These are phyloP conservation scores for Encarsia formosa DNA, from an alignment of 2,888 invertebrate genomes.

Conservation along the genomic window DNA sequence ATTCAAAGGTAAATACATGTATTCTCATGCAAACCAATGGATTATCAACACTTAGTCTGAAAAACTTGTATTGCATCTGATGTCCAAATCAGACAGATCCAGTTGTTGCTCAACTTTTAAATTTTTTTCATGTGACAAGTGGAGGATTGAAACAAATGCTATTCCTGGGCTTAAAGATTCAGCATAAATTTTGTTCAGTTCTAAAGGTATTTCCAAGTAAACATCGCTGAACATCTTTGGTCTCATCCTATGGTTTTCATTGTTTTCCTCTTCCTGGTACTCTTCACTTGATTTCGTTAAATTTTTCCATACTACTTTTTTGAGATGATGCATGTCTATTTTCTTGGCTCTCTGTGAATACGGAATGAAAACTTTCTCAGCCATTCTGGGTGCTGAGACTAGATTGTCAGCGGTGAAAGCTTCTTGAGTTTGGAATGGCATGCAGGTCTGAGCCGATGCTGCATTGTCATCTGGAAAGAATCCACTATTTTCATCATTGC, in stretches of 20 bases:
- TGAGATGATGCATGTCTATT: constrained; percentile 80
- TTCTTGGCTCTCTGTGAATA: constrained; percentile 82
- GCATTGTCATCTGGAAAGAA: too few relatives aligned
- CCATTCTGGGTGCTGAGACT: constrained; percentile 65
- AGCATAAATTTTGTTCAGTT: constrained; percentile 60
- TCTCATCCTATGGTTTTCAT: constrained; percentile 31
- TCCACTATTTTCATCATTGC: constrained; percentile 42
- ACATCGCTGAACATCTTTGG: constrained; percentile 53
- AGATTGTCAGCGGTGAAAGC: constrained; percentile 57
- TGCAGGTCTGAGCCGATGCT: constrained; percentile 36
- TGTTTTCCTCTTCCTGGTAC: constrained; percentile 39
- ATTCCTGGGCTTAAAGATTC: constrained; percentile 74
- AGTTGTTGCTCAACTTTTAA: constrained; percentile 43
- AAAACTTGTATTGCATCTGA: too few relatives aligned
- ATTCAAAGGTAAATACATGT: too few relatives aligned
- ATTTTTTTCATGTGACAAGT: constrained; percentile 78
- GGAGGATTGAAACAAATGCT: constrained; percentile 75
- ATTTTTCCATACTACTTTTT: constrained; percentile 69
- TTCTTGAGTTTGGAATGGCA: constrained; percentile 37
- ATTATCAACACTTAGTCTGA: too few relatives aligned
- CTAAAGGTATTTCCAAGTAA: constrained; percentile 58
- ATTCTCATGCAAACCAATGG: too few relatives aligned
- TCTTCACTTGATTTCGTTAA: constrained; percentile 47
- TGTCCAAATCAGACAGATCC: constrained; percentile 35
- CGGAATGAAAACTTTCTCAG: constrained; percentile 66